Percentiles rank a stretch among this genome's conserved stretches.
Conservation (phyloP, 2,888 invertebrate genomes). For the Empis stercorea region DNA sequence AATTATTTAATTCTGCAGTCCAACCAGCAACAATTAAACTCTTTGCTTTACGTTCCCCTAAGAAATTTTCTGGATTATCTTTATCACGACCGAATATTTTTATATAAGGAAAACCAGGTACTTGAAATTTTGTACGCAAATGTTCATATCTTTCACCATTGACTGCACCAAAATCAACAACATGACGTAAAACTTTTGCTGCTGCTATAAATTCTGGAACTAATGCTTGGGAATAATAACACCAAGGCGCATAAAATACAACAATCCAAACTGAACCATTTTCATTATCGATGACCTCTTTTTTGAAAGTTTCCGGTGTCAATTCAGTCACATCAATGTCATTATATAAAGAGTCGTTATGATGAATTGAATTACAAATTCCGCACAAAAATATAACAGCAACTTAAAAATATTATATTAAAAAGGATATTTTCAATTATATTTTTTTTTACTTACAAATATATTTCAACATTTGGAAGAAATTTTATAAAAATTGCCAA, state of each 20-base stretch:
- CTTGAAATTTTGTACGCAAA: not conserved
- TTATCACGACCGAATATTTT: too few species aligned
- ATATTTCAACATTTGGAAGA: too few species aligned
- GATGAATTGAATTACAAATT: not conserved
- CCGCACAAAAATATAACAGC: not conserved
- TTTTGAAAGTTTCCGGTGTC: not conserved
- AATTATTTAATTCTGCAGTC: too few species aligned
- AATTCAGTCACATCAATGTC: not conserved
- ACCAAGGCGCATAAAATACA: not conserved
- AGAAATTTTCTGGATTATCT: too few species aligned
- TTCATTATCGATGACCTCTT: not conserved
- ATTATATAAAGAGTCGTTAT: too few species aligned
- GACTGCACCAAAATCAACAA: not conserved
- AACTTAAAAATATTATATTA: not conserved
- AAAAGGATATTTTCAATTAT: not conserved
- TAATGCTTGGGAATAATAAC: not conserved
- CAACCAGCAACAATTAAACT: too few species aligned
- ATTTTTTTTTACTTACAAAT: not conserved
- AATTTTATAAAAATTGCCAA: too few species aligned
- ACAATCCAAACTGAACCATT: not conserved
- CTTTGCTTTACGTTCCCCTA: too few species aligned
- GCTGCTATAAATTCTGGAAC: not conserved
- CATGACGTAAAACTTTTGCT: not conserved
- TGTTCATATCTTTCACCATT: not conserved
- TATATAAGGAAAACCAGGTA: too few species aligned